phyloP scores from a whole-genome alignment of 1,140 invertebrate genomes.

The Mycetomoellerius zeteki region DNA sequence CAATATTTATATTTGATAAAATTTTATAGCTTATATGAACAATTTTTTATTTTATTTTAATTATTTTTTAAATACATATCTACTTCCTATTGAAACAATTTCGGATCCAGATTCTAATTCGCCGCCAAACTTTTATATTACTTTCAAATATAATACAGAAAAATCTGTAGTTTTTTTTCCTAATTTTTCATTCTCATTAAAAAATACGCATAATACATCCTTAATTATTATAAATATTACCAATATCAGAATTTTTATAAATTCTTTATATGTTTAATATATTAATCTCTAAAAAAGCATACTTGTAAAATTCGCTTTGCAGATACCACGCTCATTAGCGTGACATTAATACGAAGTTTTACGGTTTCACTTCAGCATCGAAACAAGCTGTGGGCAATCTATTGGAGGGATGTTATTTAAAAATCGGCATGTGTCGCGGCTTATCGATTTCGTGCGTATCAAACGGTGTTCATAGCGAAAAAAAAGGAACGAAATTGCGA shows the following conservation, averaged over 20 bases:
- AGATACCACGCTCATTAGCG: background rate
- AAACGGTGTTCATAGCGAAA: background rate
- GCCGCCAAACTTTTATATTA: no score
- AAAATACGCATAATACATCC: no score
- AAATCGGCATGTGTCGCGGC: conserved; percentile 56
- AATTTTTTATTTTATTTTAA: no score
- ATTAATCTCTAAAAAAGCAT: background rate
- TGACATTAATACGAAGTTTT: background rate
- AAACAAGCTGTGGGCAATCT: background rate
- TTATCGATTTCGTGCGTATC: conserved; percentile 41
- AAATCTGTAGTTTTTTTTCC: no score
- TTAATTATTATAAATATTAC: no score
- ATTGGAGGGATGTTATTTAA: conserved; percentile 66
- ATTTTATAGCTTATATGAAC: no score
- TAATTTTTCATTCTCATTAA: no score
- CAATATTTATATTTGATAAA: no score
- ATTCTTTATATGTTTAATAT: background rate
- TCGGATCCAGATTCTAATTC: no score
- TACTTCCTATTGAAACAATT: no score
- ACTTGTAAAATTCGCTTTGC: background rate
- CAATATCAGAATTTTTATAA: background rate
- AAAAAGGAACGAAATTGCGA: conserved; percentile 31
- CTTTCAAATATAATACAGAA: no score
- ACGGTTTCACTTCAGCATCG: background rate
- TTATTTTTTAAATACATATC: no score